Percentiles rank a stretch among this genome's conserved stretches.
phyloP scores from a whole-genome alignment of 2,888 invertebrate species.

The Gymnosoma rotundatum region DNA sequence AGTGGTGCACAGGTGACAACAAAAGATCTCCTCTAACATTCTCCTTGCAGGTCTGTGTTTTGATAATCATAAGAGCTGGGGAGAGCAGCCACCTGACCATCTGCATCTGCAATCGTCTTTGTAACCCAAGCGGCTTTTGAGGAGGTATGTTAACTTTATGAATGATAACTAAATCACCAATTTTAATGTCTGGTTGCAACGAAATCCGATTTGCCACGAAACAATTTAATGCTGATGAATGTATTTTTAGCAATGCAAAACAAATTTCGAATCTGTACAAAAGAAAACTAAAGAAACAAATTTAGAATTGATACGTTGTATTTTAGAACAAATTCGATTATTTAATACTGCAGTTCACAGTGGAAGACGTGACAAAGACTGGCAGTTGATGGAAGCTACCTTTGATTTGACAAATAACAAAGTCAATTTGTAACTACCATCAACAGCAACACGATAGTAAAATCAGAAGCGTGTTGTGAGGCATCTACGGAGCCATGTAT shows the following conservation, averaged over 20 bases:
- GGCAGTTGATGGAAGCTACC: constrained; percentile 62
- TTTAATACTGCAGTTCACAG: constrained; percentile 64
- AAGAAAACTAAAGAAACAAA: constrained; percentile 3
- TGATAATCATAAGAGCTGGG: no score
- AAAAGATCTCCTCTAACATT: no score
- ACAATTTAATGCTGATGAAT: constrained; percentile 50
- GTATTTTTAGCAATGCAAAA: constrained; percentile 3
- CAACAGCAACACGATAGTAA: constrained; percentile 20
- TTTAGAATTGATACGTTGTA: not conserved
- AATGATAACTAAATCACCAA: no score
- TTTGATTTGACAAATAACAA: constrained; percentile 64
- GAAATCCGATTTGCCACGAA: constrained; percentile 66
- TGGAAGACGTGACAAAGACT: constrained; percentile 64
- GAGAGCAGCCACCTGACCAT: no score
- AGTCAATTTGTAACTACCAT: constrained; percentile 8
- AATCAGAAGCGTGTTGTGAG: constrained; percentile 51
- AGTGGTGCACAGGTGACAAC: no score
- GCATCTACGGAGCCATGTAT: constrained; percentile 66
- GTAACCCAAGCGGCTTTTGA: no score
- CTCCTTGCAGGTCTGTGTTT: no score
- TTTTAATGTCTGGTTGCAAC: no score
- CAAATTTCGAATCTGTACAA: constrained; percentile 30
- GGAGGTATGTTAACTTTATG: no score
- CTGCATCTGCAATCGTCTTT: no score
- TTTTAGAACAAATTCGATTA: constrained; percentile 34